A percentile compares a stretch with the other conserved stretches of the same genome.
phyloP scores from a whole-genome alignment of 2,113 vertebrate species.

The Empidonax traillii region DNA sequence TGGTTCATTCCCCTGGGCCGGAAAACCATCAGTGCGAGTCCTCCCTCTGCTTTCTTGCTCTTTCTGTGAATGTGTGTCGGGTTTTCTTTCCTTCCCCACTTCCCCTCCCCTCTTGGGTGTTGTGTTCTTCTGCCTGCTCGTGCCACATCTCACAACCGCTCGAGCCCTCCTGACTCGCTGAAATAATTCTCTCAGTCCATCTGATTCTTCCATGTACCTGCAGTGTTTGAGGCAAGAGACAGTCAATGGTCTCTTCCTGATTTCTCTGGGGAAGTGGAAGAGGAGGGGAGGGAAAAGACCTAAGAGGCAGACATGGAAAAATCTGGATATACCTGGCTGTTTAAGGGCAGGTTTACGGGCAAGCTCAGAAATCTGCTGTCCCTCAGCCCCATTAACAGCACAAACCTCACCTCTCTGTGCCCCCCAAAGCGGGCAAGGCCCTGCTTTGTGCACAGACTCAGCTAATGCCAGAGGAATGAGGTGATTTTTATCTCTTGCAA shows the following conservation, averaged over 20 bases:
- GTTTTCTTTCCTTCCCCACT: not conserved
- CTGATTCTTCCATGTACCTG: not conserved
- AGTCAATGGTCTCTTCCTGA: not conserved
- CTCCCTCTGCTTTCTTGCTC: not conserved
- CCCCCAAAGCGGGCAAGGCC: not conserved
- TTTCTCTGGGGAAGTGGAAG: not conserved
- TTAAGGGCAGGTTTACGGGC: not conserved
- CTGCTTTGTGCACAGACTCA: not conserved
- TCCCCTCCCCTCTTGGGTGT: conserved; percentile 12
- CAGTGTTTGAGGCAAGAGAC: not conserved
- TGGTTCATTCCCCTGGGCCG: not conserved
- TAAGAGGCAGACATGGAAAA: not conserved
- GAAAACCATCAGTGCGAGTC: not conserved
- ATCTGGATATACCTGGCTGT: not conserved
- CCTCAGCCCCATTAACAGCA: not conserved
- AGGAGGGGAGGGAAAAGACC: not conserved
- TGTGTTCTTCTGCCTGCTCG: not conserved
- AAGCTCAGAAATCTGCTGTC: not conserved
- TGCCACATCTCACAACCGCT: not conserved
- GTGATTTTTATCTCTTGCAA: not conserved
- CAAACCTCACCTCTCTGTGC: not conserved
- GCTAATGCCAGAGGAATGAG: not conserved
- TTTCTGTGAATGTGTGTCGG: not conserved
- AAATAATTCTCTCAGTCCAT: not conserved
- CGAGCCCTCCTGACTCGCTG: fast-evolving